phyloP scores from a whole-genome alignment of 2,113 vertebrate species.

The Tauraco erythrolophus region DNA sequence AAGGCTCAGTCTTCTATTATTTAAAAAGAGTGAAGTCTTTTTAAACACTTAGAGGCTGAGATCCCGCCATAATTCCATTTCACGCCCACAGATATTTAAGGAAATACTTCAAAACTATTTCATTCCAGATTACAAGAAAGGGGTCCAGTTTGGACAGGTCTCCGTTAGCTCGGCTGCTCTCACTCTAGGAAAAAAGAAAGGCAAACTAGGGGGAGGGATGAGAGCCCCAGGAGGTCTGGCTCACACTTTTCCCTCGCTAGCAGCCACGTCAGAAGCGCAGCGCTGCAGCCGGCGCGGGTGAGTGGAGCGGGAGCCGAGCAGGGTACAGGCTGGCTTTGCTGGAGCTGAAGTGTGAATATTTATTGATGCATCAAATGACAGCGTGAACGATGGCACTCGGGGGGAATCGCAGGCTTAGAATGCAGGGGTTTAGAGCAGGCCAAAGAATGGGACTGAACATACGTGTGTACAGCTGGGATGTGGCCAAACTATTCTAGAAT shows the following conservation, averaged over 20 bases:
- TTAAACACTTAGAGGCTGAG: not conserved
- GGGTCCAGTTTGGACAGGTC: not conserved
- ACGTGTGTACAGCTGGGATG: not conserved
- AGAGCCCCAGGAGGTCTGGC: not conserved
- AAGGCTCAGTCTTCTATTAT: not conserved
- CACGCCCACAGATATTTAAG: not conserved
- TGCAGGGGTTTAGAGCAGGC: not conserved
- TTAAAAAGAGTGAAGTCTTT: not conserved
- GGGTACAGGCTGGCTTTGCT: not conserved
- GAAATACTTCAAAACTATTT: not conserved
- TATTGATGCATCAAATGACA: not conserved
- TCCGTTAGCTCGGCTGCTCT: not conserved
- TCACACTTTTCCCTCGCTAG: accelerated
- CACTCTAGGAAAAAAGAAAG: not conserved
- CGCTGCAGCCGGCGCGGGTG: accelerated
- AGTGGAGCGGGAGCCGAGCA: not conserved
- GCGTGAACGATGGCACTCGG: not conserved
- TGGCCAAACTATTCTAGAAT: not conserved
- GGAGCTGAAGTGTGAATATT: not conserved
- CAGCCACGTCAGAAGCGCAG: not conserved
- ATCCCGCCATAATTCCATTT: not conserved
- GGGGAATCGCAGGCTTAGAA: not conserved
- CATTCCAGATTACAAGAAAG: not conserved
- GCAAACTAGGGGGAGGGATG: not conserved
- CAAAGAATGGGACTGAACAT: too few species aligned